phyloP scores from a whole-genome alignment of 2,797 vertebrate species.

The Pelobates cultripes region DNA sequence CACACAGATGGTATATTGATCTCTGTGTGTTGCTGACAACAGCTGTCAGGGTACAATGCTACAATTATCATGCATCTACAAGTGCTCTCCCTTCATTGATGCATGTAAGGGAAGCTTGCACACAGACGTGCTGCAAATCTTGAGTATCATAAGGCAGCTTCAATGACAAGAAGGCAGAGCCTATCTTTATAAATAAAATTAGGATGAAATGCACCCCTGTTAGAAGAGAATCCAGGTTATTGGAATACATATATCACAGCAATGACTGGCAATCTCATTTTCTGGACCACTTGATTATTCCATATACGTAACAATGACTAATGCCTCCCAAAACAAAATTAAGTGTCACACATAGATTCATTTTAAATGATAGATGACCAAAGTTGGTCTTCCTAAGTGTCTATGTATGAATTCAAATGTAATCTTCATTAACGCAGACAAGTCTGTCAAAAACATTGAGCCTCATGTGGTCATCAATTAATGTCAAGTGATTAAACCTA shows the following conservation, averaged over 20 bases:
- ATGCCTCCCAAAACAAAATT: background rate
- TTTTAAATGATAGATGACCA: background rate
- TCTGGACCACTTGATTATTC: background rate
- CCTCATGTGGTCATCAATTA: background rate
- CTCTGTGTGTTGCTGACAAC: background rate
- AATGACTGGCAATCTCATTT: background rate
- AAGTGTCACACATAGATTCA: background rate
- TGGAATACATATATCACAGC: background rate
- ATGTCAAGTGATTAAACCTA: background rate
- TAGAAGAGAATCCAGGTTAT: background rate
- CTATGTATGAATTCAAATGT: background rate
- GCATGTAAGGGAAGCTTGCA: too few relatives aligned
- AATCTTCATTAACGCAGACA: background rate
- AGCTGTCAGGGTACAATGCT: background rate
- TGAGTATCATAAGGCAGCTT: background rate
- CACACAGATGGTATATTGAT: too few relatives aligned
- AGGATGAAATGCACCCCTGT: background rate
- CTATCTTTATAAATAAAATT: background rate
- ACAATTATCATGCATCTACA: background rate
- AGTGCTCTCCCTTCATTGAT: too few relatives aligned
- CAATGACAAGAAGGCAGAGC: background rate
- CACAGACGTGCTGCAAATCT: background rate
- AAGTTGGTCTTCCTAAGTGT: background rate
- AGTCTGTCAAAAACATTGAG: background rate
- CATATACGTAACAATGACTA: background rate